Evolutionary conservation across 53 echinoderm and acorn worm genomes (phyloP).

Genomic region (Luidia sarsii): DNA sequence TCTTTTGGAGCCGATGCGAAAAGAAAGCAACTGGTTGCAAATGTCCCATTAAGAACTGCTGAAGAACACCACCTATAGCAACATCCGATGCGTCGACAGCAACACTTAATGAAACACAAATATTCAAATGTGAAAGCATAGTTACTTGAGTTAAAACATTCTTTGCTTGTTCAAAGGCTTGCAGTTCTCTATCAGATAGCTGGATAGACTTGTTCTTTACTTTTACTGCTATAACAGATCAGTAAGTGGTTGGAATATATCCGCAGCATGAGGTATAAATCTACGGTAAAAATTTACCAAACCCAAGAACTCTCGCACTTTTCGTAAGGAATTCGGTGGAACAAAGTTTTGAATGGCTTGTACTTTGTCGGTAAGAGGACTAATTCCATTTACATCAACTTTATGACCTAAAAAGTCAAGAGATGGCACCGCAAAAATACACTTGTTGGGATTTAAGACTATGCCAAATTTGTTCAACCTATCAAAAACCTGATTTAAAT

Average conservation of each 20-base stretch:
- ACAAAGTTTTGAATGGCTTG: slow-evolving; percentile 13
- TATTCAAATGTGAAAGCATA: neutral
- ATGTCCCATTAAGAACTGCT: neutral
- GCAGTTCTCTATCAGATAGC: neutral
- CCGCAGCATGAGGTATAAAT: slow-evolving; percentile 58
- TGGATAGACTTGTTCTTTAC: neutral
- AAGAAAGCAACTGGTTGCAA: slow-evolving; percentile 18
- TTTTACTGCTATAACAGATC: slow-evolving; percentile 19
- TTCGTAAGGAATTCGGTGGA: slow-evolving; percentile 38
- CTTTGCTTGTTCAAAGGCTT: slow-evolving; percentile 22
- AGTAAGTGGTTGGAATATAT: slow-evolving; percentile 31
- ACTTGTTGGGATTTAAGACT: slow-evolving; percentile 34
- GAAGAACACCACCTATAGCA: slow-evolving; percentile 26
- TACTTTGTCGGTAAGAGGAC: slow-evolving; percentile 37
- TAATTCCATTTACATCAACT: slow-evolving; percentile 1
- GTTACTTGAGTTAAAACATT: neutral
- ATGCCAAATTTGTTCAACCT: slow-evolving; percentile 15
- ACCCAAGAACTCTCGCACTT: slow-evolving; percentile 58
- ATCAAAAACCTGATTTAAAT: slow-evolving; percentile 10
- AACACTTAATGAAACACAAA: neutral
- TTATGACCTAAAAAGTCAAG: slow-evolving; percentile 28
- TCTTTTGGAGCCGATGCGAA: neutral
- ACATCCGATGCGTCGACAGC: slow-evolving; percentile 58
- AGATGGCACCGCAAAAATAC: neutral
- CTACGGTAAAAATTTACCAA: slow-evolving; percentile 64